Base-by-base conservation (phyloP, 2,888 invertebrate species). In the Sericinus montela region DNA sequence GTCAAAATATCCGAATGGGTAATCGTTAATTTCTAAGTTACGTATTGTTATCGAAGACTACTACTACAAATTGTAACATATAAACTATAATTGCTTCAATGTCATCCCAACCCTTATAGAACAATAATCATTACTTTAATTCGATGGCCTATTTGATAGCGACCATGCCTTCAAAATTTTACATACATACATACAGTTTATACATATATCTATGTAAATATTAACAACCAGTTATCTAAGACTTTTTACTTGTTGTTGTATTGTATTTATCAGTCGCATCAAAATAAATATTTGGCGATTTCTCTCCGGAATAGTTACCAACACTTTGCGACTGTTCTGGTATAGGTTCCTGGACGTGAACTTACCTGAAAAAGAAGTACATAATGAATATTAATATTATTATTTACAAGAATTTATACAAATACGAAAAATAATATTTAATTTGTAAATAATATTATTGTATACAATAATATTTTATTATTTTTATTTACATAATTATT, bases 31-130 rank as follows among this genome's bases (percentile, higher is more conserved):
- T 43, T 19, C 25, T 2, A 14, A 40, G 40, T 19, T 23, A 8
- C 1, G 7, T 25, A 8, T 25, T 25, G 8, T 25, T 42, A 34
- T 29, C 23, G 23, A 10, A n/a, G 23, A 16, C 14, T n/a, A 14
- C 25, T 34, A 15, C 39, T 39, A 34, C 15, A 36, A 49, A 35
- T 45, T 39, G 39, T 29, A 49, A 45, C 45, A 35, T 36, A 45
- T 49, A 44, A 45, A 45, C 36, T 29, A 7, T 6, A 29, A 29
- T 14, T 25, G 1, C 25, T 41, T 35, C 25, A 45, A 50, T 50
- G 41, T 41, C 41, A 41, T 36, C 29, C 14, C 16, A 35, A 40
- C 37, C 41, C 36, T 30, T 14, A 37, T 28, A 16, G 13, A 41
- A 39, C 13, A 11, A 29, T 36, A 29, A 49, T 49, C 44, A 45